Base-by-base conservation (phyloP, 2,113 vertebrate species). In the Rhynchomys soricoides region DNA sequence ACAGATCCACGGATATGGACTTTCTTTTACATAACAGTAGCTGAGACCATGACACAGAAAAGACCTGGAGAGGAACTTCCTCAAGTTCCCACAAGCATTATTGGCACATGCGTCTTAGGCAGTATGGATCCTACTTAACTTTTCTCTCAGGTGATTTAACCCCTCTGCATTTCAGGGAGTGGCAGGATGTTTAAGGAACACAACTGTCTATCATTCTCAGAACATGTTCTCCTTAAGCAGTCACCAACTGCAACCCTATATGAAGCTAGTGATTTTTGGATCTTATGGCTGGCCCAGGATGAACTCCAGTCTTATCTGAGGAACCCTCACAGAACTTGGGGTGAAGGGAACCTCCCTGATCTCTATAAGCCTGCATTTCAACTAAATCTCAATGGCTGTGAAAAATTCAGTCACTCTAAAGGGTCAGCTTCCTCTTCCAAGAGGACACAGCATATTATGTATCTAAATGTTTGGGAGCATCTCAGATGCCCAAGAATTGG, bases 1-100 rank as follows among this genome's bases (percentile, higher is more conserved):
- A 22, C 86, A 91, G 81, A 94, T 81, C 73, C 86, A 79, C 89
- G 77, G 91, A 82, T 22, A 62, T 74, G 75, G 91, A 87, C 70
- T 96, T 93, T 95, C 93, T 95, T 92, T 57, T 66, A 66, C 74
- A 85, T 78, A 91, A 95, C 5, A 90, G 73, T 89, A 40, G 4
- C 82, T 17, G 43, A 73, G 86, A 85, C 3, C 3, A 12, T 2
- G 52, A n/a, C 34, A 3, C 66, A 59, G 78, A 96, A 77, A 22
- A 74, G 37, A 31, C 40, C 89, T 96, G 87, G 26, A 0, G 29
- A 89, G 34, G 34, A 34, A 43, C 16, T 86, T 43, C 70, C 59
- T 75, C 71, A 92, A 45, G 77, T 71, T 86, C 45, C 52, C 52
- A 57, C 0, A 29, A 71, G 45, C n/a, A 78, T 2, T 7, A 13